Conservation (phyloP, 2,797 vertebrate species). For the Poliocrania exsul region DNA sequence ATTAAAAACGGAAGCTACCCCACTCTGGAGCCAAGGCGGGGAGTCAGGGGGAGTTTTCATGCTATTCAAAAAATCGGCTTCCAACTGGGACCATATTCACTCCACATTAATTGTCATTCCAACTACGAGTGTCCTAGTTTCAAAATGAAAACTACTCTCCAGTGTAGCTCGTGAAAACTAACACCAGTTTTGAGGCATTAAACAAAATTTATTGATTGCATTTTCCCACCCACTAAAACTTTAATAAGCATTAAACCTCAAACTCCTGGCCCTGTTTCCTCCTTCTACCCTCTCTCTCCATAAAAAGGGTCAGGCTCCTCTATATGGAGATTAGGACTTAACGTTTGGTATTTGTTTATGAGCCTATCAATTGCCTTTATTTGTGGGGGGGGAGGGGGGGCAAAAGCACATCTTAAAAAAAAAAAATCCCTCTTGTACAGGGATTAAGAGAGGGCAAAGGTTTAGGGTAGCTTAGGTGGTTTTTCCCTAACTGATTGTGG, state of each 20-base stretch:
- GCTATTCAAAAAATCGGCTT: slow-evolving; percentile 78
- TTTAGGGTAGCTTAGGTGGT: slow-evolving; percentile 22
- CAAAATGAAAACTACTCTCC: slow-evolving; percentile 79
- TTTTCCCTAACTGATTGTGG: not conserved
- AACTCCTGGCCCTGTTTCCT: slow-evolving; percentile 31
- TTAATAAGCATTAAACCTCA: slow-evolving; percentile 70
- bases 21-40: slow-evolving; percentile 77
- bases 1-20: slow-evolving; percentile 89
- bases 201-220: slow-evolving; percentile 66
- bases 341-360: slow-evolving; percentile 63
- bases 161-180: slow-evolving; percentile 56
- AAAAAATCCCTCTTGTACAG: not conserved
- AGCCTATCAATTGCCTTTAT: slow-evolving; percentile 62
- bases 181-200: slow-evolving; percentile 55
- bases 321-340: slow-evolving; percentile 62
- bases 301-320: slow-evolving; percentile 56
- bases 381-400: not conserved
- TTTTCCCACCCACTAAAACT: slow-evolving; percentile 69
- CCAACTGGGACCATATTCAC: slow-evolving; percentile 77
- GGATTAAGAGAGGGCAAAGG: slow-evolving; percentile 62
- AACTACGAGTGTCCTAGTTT: slow-evolving; percentile 92
- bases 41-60: slow-evolving; percentile 72
- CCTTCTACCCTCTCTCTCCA: slow-evolving; percentile 20
- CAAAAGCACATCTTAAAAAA: not conserved
- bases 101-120: slow-evolving; percentile 91